Conservation (phyloP, 2,113 vertebrate genomes). For the Crotalus helleri region DNA sequence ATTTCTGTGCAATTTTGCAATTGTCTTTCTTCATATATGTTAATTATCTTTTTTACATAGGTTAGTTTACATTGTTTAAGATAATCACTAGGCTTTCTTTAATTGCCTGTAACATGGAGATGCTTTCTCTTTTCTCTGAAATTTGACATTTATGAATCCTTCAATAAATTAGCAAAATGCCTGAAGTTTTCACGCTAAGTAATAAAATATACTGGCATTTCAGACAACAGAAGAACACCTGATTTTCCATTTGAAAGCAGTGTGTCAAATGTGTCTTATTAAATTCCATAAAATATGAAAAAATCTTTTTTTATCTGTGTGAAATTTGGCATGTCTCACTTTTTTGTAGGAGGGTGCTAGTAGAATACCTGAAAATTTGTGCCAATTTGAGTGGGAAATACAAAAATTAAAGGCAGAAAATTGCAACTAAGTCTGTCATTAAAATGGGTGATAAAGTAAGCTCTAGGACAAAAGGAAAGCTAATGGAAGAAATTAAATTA, state of each 20-base stretch:
- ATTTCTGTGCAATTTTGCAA: background rate
- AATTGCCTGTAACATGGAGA: background rate
- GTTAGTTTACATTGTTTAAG: background rate
- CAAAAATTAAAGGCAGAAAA: background rate
- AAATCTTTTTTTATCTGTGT: background rate
- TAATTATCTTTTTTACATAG: background rate
- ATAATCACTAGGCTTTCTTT: background rate
- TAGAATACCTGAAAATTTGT: background rate
- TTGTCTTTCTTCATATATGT: background rate
- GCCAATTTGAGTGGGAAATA: background rate
- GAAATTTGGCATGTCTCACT: background rate
- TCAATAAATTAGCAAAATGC: background rate
- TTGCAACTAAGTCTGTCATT: no score
- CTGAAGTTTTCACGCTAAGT: background rate
- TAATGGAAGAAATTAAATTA: background rate
- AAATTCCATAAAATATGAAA: background rate
- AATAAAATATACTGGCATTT: background rate
- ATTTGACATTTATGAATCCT: background rate
- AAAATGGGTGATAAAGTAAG: background rate
- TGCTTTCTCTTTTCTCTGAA: background rate
- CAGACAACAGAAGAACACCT: background rate
- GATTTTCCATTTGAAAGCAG: background rate
- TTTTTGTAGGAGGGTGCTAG: background rate
- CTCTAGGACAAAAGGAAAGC: background rate
- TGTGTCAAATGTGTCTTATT: background rate